Conservation (phyloP, 1,140 invertebrate species). For the Anagrus nilaparvatae region DNA sequence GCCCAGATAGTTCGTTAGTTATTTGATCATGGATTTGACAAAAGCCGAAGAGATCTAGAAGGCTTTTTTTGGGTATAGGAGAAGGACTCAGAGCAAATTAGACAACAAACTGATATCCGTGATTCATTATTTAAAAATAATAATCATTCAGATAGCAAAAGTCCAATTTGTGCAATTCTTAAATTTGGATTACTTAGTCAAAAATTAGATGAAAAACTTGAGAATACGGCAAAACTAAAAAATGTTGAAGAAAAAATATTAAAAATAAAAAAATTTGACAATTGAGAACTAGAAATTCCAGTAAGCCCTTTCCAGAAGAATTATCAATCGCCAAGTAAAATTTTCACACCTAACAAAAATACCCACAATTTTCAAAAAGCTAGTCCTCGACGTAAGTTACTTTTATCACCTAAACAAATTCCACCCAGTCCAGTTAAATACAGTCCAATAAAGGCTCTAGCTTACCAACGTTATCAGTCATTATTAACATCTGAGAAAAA, state of each 20-base stretch:
- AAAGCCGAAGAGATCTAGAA: too few relatives aligned
- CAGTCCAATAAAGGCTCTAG: slow-evolving; percentile 51
- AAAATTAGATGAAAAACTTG: slow-evolving; percentile 38
- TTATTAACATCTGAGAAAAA: slow-evolving; percentile 40
- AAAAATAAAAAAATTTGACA: slow-evolving; percentile 5
- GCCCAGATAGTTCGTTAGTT: too few relatives aligned
- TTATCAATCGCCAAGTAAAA: slow-evolving; percentile 45
- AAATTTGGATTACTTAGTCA: too few relatives aligned
- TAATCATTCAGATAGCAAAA: too few relatives aligned
- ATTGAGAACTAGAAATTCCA: slow-evolving; percentile 24
- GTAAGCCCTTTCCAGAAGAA: slow-evolving; percentile 46
- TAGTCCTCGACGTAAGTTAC: slow-evolving; percentile 28
- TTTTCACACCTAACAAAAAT: slow-evolving; percentile 49
- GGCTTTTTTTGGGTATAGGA: too few relatives aligned
- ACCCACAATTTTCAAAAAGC: slow-evolving; percentile 23
- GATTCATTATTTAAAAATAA: too few relatives aligned
- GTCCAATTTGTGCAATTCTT: too few relatives aligned
- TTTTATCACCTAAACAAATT: slow-evolving; percentile 36
- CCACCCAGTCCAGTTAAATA: slow-evolving; percentile 29
- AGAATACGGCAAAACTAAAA: slow-evolving; percentile 42
- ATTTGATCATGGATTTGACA: too few relatives aligned
- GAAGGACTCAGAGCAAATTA: too few relatives aligned
- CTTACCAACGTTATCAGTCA: slow-evolving; percentile 52
- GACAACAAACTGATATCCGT: too few relatives aligned
- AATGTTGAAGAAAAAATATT: slow-evolving; percentile 52